These are phyloP conservation scores for Aspidapion aeneum DNA, from an alignment of 2,888 invertebrate species.

Conservation along the genomic window DNA sequence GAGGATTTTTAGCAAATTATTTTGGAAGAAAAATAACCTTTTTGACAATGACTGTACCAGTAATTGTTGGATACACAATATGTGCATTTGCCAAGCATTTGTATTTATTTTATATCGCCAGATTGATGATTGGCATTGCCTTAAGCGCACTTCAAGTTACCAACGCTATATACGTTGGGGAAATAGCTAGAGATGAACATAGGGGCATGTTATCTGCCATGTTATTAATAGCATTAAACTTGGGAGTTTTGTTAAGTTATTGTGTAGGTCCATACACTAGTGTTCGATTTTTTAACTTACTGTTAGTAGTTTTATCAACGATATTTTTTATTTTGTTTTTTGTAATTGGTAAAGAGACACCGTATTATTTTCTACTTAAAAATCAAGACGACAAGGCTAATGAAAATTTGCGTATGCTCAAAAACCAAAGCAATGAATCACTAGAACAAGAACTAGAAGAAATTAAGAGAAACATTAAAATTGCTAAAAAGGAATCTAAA, in stretches of 20 bases:
- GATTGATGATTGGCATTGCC: conserved; percentile 60
- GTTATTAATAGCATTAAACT: conserved; percentile 67
- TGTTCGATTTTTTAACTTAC: conserved; percentile 59
- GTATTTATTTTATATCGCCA: conserved; percentile 54
- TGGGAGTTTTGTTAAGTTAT: conserved; percentile 69
- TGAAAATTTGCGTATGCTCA: conserved; percentile 60
- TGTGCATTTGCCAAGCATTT: conserved; percentile 55
- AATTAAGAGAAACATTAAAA: conserved; percentile 35
- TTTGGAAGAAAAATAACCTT: conserved; percentile 66
- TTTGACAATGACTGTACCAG: conserved; percentile 56
- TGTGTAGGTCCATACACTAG: conserved; percentile 67
- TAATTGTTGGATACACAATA: conserved; percentile 67
- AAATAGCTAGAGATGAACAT: conserved; percentile 77
- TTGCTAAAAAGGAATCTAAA: not conserved
- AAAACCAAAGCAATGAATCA: conserved; percentile 57
- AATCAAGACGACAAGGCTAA: conserved; percentile 60
- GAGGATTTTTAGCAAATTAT: conserved; percentile 62
- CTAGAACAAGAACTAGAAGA: conserved; percentile 59
- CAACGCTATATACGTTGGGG: conserved; percentile 83
- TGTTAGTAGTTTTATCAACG: conserved; percentile 52
- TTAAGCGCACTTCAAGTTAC: conserved; percentile 68
- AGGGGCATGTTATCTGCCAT: conserved; percentile 80
- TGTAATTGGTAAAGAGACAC: conserved; percentile 79
- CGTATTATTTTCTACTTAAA: conserved; percentile 63
- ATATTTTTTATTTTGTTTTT: conserved; percentile 56